Evolutionary conservation across 2,113 vertebrate genomes (phyloP).

Genomic region (Larimichthys crocea): DNA sequence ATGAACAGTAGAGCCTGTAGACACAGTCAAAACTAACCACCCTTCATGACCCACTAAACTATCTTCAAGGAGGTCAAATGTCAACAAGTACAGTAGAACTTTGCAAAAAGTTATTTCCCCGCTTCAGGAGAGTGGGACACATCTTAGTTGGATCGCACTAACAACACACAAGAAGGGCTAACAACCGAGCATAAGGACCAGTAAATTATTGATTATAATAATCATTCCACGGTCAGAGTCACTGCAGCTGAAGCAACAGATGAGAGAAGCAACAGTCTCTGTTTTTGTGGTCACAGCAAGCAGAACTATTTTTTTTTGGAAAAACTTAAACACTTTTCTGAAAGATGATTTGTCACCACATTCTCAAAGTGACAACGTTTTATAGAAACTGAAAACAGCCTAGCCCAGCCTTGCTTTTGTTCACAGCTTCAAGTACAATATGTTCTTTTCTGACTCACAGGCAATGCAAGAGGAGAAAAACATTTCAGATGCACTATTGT

Average conservation of each 20-base stretch:
- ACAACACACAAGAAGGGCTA: too few relatives aligned
- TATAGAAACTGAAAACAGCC: not conserved
- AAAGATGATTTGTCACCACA: not conserved
- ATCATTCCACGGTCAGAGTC: too few relatives aligned
- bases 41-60: not conserved
- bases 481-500: not conserved
- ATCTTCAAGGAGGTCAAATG: not conserved
- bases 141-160: too few relatives aligned
- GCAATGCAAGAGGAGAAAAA: not conserved
- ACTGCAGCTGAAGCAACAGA: not conserved
- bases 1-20: too few relatives aligned
- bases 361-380: not conserved
- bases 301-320: not conserved
- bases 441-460: not conserved
- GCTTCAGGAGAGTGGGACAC: too few relatives aligned
- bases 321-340: not conserved
- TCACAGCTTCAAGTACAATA: not conserved
- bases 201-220: too few relatives aligned
- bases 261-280: not conserved
- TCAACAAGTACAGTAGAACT: not conserved
- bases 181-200: too few relatives aligned
- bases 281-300: not conserved
- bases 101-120: too few relatives aligned
- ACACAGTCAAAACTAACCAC: too few relatives aligned
- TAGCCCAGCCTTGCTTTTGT: not conserved